phyloP scores from a whole-genome alignment of 1,140 invertebrate species.

The Drosophila sucinea region DNA sequence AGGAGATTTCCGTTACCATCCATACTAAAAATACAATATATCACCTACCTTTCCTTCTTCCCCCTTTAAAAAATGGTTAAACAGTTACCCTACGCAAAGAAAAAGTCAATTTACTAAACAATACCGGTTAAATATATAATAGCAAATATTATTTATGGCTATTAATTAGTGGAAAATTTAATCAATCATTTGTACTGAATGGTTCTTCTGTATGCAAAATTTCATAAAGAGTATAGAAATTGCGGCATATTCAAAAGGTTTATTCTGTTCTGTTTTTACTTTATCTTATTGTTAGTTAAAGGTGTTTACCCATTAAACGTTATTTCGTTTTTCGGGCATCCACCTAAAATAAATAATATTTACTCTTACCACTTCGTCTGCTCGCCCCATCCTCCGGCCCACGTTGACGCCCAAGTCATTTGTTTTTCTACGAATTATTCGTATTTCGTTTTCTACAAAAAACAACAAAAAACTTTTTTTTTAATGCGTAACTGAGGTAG shows the following conservation, averaged over 20 bases:
- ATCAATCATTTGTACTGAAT: too few relatives aligned
- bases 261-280: background rate
- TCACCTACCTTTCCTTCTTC: conserved; percentile 41
- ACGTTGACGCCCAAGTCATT: background rate
- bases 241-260: background rate
- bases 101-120: too few relatives aligned
- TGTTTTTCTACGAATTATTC: conserved; percentile 56
- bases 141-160: too few relatives aligned
- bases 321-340: conserved; percentile 1
- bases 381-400: background rate
- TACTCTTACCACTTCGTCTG: background rate
- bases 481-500: conserved; percentile 56
- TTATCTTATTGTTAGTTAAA: conserved; percentile 69
- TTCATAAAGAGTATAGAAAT: background rate
- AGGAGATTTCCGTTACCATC: conserved; percentile 54
- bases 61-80: background rate
- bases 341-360: conserved; percentile 8
- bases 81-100: too few relatives aligned
- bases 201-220: too few relatives aligned
- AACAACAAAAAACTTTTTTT: conserved; percentile 38
- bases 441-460: conserved; percentile 40
- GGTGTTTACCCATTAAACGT: conserved; percentile 60
- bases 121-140: too few relatives aligned
- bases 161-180: too few relatives aligned
- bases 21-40: background rate